Evolutionary conservation across 2,113 vertebrate species (phyloP).

Genomic region (Thinocorus orbignyianus): DNA sequence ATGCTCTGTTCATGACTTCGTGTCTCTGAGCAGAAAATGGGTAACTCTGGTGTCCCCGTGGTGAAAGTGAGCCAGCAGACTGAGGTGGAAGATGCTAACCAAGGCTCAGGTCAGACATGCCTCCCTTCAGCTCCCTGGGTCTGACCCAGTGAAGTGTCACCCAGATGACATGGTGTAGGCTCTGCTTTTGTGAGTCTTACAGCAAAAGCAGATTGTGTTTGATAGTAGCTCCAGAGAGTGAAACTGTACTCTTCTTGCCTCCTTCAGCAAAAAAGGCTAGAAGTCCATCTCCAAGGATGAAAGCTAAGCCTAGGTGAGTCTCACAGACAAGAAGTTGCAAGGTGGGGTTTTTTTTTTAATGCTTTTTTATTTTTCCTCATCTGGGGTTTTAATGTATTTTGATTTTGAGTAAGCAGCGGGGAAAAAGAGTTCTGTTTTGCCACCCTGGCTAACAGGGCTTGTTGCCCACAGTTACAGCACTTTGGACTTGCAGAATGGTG

Average conservation of each 20-base stretch:
- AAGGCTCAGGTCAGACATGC: slow-evolving; percentile 55
- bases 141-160: not conserved
- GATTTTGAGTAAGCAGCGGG: not conserved
- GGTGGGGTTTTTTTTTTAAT: accelerated
- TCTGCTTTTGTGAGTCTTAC: not conserved
- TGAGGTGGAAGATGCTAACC: not conserved
- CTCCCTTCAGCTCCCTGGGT: not conserved
- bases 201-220: not conserved
- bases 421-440: not conserved
- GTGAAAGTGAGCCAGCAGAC: not conserved
- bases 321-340: not conserved
- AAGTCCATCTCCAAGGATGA: not conserved
- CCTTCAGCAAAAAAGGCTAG: not conserved
- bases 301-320: slow-evolving; percentile 55
- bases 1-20: not conserved
- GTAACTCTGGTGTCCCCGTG: not conserved
- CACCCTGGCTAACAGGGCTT: not conserved
- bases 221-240: not conserved
- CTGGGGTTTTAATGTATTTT: not conserved
- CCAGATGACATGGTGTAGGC: not conserved
- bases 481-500: not conserved
- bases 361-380: not conserved
- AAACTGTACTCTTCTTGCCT: not conserved
- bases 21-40: slow-evolving; percentile 5
- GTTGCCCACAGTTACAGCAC: not conserved